These are phyloP conservation scores for Carassius carassius DNA, from an alignment of 2,113 vertebrate species.

Conservation along the genomic window DNA sequence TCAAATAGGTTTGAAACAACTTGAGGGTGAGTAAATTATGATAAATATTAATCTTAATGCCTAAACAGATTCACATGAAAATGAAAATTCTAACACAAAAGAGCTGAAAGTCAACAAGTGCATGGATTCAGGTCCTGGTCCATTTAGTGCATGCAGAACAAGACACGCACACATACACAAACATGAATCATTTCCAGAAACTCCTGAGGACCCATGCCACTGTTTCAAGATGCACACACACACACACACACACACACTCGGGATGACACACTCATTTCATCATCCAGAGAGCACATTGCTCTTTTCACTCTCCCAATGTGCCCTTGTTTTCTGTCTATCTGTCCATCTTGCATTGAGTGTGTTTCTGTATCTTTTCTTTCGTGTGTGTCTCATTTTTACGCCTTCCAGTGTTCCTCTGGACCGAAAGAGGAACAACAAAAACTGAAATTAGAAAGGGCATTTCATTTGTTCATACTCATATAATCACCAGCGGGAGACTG, in stretches of 20 bases:
- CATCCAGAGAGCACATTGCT: slow-evolving; percentile 46
- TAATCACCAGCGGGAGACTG: slow-evolving; percentile 1
- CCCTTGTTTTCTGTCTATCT: slow-evolving; percentile 7
- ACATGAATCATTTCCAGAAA: background rate
- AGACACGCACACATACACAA: background rate
- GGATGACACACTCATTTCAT: slow-evolving; percentile 52
- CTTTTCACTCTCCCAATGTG: slow-evolving; percentile 24
- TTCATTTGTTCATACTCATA: slow-evolving; percentile 23
- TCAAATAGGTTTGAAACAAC: too few species aligned
- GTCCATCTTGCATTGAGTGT: slow-evolving; percentile 15
- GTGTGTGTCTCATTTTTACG: background rate
- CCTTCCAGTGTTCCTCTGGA: background rate
- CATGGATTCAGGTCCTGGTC: background rate
- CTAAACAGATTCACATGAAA: too few species aligned
- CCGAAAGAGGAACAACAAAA: background rate
- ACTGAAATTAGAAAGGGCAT: slow-evolving; percentile 7
- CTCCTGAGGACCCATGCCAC: background rate
- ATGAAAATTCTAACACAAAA: too few species aligned
- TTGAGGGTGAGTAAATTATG: too few species aligned
- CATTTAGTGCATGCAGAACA: background rate
- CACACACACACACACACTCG: slow-evolving; percentile 11
- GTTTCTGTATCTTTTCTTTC: background rate
- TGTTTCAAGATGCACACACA: slow-evolving; percentile 31
- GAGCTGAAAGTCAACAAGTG: background rate
- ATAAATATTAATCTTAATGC: too few species aligned